Evolutionary conservation across 2,888 invertebrate species (phyloP).

Genomic region (Calameuta idolon): DNA sequence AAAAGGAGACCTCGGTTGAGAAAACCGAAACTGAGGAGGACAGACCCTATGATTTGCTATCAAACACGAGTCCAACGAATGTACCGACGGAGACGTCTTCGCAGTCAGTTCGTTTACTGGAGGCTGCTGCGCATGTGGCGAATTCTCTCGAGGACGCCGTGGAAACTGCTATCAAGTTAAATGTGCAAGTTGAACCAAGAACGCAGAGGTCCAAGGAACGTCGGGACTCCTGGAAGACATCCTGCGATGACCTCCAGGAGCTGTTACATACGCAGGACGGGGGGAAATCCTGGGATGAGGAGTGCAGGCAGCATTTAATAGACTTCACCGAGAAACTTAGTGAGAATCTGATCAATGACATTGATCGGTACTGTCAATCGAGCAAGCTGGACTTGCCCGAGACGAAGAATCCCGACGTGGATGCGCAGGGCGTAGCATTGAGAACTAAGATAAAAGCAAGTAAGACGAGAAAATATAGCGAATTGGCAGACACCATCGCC

Average conservation of each 20-base stretch:
- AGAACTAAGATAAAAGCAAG: slow-evolving; percentile 5
- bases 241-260: slow-evolving; percentile 6
- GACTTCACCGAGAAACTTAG: slow-evolving; percentile 87
- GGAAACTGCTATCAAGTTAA: slow-evolving; percentile 75
- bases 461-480: slow-evolving; percentile 37
- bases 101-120: slow-evolving; percentile 67
- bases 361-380: slow-evolving; percentile 70
- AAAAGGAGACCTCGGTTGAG: neutral
- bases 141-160: slow-evolving; percentile 77
- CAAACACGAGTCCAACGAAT: slow-evolving; percentile 10
- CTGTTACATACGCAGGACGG: slow-evolving; percentile 10
- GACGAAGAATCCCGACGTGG: slow-evolving; percentile 12
- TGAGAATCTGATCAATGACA: slow-evolving; percentile 82
- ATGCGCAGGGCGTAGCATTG: neutral
- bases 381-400: slow-evolving; percentile 54
- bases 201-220: slow-evolving; percentile 16
- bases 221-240: slow-evolving; percentile 15
- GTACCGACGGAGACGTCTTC: slow-evolving; percentile 21
- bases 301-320: slow-evolving; percentile 77
- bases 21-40: neutral
- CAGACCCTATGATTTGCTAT: slow-evolving; percentile 15
- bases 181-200: slow-evolving; percentile 20
- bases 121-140: slow-evolving; percentile 76
- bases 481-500: slow-evolving; percentile 41
- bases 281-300: slow-evolving; percentile 71